Evolutionary conservation across 2,888 invertebrate genomes (phyloP).

Genomic region (Cephus rjabovi): DNA sequence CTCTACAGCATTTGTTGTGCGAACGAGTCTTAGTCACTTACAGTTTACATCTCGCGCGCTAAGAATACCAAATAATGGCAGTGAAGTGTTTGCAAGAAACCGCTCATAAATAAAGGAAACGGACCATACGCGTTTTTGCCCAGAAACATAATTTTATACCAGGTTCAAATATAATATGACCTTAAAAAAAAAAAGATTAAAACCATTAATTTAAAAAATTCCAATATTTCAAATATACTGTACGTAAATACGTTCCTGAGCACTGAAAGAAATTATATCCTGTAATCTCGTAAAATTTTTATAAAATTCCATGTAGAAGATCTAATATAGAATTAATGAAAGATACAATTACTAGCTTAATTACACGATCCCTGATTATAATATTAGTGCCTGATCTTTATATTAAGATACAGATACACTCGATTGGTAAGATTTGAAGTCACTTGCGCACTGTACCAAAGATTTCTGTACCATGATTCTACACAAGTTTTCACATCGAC

Average conservation of each 20-base stretch:
- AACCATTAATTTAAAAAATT: neutral
- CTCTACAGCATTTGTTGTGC: neutral
- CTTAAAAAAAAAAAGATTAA: neutral
- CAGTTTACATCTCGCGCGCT: constrained; percentile 3
- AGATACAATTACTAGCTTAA: neutral
- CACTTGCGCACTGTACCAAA: neutral
- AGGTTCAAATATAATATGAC: neutral
- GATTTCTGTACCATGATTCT: neutral
- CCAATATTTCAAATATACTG: neutral
- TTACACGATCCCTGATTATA: neutral
- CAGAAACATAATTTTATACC: neutral
- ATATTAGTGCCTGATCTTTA: neutral
- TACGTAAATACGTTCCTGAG: neutral
- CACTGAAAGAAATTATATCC: neutral
- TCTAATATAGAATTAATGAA: neutral
- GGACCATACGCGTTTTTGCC: neutral
- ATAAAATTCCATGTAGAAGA: neutral
- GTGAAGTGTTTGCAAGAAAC: neutral
- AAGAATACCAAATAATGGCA: neutral
- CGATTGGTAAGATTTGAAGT: neutral
- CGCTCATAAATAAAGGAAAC: neutral
- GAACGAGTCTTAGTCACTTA: neutral
- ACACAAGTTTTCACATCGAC: neutral
- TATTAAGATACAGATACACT: neutral
- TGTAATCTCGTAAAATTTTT: neutral